Evolutionary conservation across 2,888 invertebrate species (phyloP).

Genomic region (Colostygia pectinataria): DNA sequence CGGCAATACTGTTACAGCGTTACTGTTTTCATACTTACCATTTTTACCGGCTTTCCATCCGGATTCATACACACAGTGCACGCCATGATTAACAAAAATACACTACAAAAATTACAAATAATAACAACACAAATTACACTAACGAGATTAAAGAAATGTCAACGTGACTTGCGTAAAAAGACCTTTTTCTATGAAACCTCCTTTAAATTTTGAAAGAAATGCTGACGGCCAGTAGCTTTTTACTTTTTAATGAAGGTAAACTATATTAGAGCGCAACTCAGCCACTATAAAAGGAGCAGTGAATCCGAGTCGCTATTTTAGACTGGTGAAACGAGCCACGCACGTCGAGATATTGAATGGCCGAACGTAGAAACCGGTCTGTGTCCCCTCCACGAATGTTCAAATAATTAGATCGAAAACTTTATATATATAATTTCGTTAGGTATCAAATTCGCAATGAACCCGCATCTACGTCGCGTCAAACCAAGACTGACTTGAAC

Average conservation of each 20-base stretch:
- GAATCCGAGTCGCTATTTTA: constrained; percentile 34
- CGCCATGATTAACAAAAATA: constrained; percentile 50
- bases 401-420: constrained; percentile 12
- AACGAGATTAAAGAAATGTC: constrained; percentile 20
- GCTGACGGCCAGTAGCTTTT: constrained; percentile 30
- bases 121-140: constrained; percentile 24
- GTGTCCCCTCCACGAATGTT: constrained; percentile 38
- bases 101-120: constrained; percentile 24
- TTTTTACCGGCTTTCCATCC: constrained; percentile 54
- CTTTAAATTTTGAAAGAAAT: constrained; percentile 24
- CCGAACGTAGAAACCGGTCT: constrained; percentile 41
- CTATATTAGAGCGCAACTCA: constrained; percentile 5
- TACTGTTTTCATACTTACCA: constrained; percentile 37
- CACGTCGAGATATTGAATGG: constrained; percentile 44
- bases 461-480: constrained; percentile 30
- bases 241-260: constrained; percentile 23
- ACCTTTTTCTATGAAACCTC: constrained; percentile 18
- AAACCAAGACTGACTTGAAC: constrained; percentile 36
- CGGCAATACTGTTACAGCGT: not conserved
- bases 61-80: constrained; percentile 57
- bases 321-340: constrained; percentile 42
- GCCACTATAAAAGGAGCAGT: constrained; percentile 20
- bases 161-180: constrained; percentile 29
- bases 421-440: constrained; percentile 33
- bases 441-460: constrained; percentile 30